phyloP scores from a whole-genome alignment of 2,113 vertebrate genomes.

The Oncorhynchus tshawytscha region DNA sequence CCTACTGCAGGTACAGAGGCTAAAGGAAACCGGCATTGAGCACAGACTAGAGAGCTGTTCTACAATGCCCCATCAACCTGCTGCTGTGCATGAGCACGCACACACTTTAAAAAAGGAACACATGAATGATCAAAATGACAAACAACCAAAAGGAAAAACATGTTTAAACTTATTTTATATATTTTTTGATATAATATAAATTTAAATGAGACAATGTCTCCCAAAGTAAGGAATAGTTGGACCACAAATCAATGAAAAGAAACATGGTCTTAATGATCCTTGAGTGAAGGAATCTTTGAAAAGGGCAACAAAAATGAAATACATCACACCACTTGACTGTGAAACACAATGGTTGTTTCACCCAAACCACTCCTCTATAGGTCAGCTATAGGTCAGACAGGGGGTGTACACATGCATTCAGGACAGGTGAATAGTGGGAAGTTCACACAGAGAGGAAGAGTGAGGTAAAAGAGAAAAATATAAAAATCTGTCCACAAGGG shows the following conservation, averaged over 20 bases:
- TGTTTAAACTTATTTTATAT: slow-evolving; percentile 62
- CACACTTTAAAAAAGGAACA: neutral
- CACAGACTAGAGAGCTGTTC: too few relatives aligned
- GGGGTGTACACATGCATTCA: too few relatives aligned
- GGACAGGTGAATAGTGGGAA: neutral
- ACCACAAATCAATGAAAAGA: slow-evolving; percentile 41
- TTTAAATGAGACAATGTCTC: slow-evolving; percentile 61
- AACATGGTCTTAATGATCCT: slow-evolving; percentile 30
- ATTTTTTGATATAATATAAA: slow-evolving; percentile 62
- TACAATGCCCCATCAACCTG: too few relatives aligned
- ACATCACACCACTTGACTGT: slow-evolving; percentile 49
- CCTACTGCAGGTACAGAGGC: too few relatives aligned
- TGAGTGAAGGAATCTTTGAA: slow-evolving; percentile 16
- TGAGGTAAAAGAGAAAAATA: too few relatives aligned
- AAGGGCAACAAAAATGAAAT: slow-evolving; percentile 23
- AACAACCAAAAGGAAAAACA: slow-evolving; percentile 45
- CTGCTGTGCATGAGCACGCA: too few relatives aligned
- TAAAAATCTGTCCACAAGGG: too few relatives aligned
- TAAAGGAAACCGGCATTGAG: too few relatives aligned
- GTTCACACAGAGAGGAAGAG: neutral
- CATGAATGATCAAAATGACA: slow-evolving; percentile 37
- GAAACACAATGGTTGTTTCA: slow-evolving; percentile 34
- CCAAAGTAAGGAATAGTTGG: slow-evolving; percentile 54
- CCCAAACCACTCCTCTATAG: slow-evolving; percentile 29
- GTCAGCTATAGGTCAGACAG: neutral